Percentiles rank a stretch among this genome's conserved stretches.
Evolutionary conservation across 2,113 vertebrate genomes (phyloP).

Genomic region (Hymenochirus boettgeri): DNA sequence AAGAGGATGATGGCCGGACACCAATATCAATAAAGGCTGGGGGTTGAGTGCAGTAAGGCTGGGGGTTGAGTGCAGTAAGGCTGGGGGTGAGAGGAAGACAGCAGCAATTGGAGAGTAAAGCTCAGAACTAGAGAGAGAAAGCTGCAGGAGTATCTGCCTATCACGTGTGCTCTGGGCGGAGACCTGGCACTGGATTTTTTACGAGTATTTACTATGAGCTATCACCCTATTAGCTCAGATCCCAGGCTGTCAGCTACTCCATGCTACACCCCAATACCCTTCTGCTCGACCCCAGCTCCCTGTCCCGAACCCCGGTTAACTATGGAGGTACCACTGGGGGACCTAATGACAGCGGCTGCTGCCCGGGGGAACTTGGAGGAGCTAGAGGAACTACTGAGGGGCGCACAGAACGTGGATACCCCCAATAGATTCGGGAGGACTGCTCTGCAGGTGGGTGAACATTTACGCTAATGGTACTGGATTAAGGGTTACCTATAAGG

Average conservation of each 20-base stretch:
- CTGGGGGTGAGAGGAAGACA: background rate
- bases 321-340: constrained; percentile 77
- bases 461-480: too few relatives aligned
- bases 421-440: constrained; percentile 80
- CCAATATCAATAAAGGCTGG: background rate
- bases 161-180: constrained; percentile 78
- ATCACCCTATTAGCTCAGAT: constrained; percentile 76
- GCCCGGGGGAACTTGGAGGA: constrained; percentile 76
- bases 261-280: constrained; percentile 68
- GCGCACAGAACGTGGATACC: constrained; percentile 77
- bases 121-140: background rate
- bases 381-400: constrained; percentile 75
- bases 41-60: background rate
- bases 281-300: constrained; percentile 50
- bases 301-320: constrained; percentile 68
- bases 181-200: constrained; percentile 71
- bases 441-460: constrained; percentile 90
- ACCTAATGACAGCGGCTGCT: constrained; percentile 81
- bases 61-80: background rate
- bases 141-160: constrained; percentile 42
- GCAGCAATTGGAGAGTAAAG: background rate
- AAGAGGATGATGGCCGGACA: too few relatives aligned
- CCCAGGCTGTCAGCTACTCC: constrained; percentile 69
- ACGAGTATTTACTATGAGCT: constrained; percentile 82
- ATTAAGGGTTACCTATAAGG: too few relatives aligned